Percentiles rank a stretch among this genome's conserved stretches.
Evolutionary conservation across 1,140 invertebrate species (phyloP).

Genomic region (Bombus consobrinus): DNA sequence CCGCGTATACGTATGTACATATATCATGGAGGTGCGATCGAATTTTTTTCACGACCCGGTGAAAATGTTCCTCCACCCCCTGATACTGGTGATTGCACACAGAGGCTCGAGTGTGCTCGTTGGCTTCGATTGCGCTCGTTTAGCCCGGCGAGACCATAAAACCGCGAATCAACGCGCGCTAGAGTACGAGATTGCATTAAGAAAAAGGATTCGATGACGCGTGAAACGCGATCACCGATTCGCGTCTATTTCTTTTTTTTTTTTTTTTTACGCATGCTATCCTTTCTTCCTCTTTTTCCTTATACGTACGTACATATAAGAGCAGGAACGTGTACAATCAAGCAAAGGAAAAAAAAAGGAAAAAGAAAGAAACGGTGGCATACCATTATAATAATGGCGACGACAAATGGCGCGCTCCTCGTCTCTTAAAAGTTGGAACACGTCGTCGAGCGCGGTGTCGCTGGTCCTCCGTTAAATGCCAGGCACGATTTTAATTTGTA

Average conservation of each 20-base stretch:
- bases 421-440: constrained; percentile 8
- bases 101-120: constrained; percentile 19
- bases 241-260: neutral
- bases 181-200: constrained; percentile 16
- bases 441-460: neutral
- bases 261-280: neutral
- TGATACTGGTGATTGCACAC: constrained; percentile 5
- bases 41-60: constrained; percentile 15
- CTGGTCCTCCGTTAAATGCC: constrained; percentile 15
- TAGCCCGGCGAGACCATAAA: constrained; percentile 14
- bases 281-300: no score
- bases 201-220: constrained; percentile 16
- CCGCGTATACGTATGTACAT: neutral
- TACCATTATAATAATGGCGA: neutral
- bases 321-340: neutral
- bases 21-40: constrained; percentile 3
- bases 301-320: no score
- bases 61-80: neutral
- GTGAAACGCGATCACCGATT: constrained; percentile 16
- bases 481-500: constrained; percentile 50
- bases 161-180: constrained; percentile 36
- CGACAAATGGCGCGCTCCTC: neutral
- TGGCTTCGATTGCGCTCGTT: constrained; percentile 35
- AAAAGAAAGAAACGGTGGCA: no score
- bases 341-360: no score